A percentile compares a stretch with the other conserved stretches of the same genome.
Evolutionary conservation across 2,888 invertebrate genomes (phyloP).

Genomic region (Sylvicola cinctus): DNA sequence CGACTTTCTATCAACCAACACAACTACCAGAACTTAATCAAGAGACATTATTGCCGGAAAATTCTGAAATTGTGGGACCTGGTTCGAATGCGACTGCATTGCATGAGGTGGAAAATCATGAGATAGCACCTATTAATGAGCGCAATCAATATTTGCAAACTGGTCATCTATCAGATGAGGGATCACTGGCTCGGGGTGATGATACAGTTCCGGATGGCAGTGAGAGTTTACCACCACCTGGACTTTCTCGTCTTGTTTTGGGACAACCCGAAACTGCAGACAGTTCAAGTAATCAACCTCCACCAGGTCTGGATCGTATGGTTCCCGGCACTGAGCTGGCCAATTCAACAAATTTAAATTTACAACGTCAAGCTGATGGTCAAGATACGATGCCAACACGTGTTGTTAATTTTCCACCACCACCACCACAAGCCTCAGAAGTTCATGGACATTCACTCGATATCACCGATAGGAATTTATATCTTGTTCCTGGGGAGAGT

Average conservation of each 20-base stretch:
- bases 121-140: constrained; percentile 44
- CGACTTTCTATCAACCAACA: constrained; percentile 22
- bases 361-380: constrained; percentile 25
- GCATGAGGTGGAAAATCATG: constrained; percentile 21
- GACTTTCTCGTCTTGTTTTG: constrained; percentile 40
- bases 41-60: constrained; percentile 40
- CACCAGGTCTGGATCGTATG: constrained; percentile 30
- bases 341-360: constrained; percentile 24
- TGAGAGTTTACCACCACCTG: constrained; percentile 37
- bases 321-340: constrained; percentile 26
- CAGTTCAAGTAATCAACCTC: constrained; percentile 25
- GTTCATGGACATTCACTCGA: not conserved
- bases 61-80: constrained; percentile 40
- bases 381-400: constrained; percentile 18
- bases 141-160: constrained; percentile 59
- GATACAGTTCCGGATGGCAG: constrained; percentile 20
- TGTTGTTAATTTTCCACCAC: not conserved
- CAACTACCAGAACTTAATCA: constrained; percentile 31
- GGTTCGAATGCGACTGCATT: constrained; percentile 7
- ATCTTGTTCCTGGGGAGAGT: constrained; percentile 19
- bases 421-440: not conserved
- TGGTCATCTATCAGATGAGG: constrained; percentile 43
- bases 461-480: constrained; percentile 16
- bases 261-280: constrained; percentile 40
- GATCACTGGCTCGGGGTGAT: constrained; percentile 14